Conservation (phyloP, 30 jellyfish, hydroid and myxozoan species). For the Aurelia aurita region DNA sequence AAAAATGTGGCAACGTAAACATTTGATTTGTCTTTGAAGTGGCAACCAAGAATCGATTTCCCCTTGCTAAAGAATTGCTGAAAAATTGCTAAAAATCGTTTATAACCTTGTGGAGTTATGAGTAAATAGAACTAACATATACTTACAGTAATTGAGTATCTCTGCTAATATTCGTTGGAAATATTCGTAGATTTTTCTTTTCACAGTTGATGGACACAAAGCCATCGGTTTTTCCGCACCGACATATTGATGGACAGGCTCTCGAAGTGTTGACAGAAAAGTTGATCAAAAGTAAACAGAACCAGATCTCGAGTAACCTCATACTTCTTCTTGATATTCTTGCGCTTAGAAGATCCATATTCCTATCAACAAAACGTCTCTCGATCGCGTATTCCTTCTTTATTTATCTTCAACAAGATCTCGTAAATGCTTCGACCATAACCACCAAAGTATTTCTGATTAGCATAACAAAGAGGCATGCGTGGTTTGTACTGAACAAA, state of each 20-base stretch:
- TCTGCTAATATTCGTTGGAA: constrained; percentile 41
- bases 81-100: no score
- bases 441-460: constrained; percentile 22
- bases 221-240: constrained; percentile 17
- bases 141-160: constrained; percentile 48
- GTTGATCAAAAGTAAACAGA: constrained; percentile 15
- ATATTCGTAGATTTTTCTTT: constrained; percentile 27
- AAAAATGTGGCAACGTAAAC: no score
- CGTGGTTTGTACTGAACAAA: constrained; percentile 50
- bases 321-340: constrained; percentile 5
- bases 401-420: constrained; percentile 3
- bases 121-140: not conserved
- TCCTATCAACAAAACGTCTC: not conserved
- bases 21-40: no score
- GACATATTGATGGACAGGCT: constrained; percentile 57
- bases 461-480: constrained; percentile 48
- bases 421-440: not conserved
- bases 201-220: constrained; percentile 40
- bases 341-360: not conserved
- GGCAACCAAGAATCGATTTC: no score
- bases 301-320: not conserved
- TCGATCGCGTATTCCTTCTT: constrained; percentile 2
- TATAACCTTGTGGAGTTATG: not conserved
- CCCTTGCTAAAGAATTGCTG: no score
- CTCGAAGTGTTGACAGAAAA: constrained; percentile 2